Conservation (phyloP, 2,797 vertebrate genomes). For the Lagodon rhomboides region DNA sequence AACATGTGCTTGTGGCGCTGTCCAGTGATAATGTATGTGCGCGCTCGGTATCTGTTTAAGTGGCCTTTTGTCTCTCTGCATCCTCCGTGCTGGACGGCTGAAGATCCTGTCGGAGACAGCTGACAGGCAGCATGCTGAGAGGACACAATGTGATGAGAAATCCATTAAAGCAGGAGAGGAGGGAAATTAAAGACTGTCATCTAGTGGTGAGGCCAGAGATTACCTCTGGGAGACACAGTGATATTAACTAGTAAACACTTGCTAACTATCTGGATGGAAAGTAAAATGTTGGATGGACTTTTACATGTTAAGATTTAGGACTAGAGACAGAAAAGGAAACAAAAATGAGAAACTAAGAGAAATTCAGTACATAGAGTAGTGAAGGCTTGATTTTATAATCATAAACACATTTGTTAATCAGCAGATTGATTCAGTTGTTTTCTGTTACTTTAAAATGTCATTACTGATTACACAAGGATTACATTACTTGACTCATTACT, state of each 20-base stretch:
- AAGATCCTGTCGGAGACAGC: neutral
- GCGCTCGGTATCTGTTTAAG: neutral
- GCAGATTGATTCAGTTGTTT: neutral
- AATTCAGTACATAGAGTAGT: neutral
- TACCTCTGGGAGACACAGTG: neutral
- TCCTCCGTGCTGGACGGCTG: neutral
- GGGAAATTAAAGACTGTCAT: conserved; percentile 70
- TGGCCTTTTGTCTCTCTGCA: conserved; percentile 1
- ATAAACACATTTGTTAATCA: neutral
- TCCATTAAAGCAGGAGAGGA: conserved; percentile 8
- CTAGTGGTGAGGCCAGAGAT: conserved; percentile 64
- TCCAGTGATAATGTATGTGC: neutral
- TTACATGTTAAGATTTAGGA: neutral
- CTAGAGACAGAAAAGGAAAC: neutral
- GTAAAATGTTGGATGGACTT: neutral
- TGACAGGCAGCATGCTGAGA: conserved; percentile 15
- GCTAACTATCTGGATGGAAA: neutral
- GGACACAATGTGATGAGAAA: conserved; percentile 12
- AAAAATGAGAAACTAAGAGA: neutral
- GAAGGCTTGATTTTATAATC: neutral
- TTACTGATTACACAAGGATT: neutral
- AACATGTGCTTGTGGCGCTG: conserved; percentile 1
- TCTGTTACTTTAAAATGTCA: neutral
- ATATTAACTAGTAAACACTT: neutral
- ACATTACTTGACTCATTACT: neutral